These are phyloP conservation scores for Elanus axillaris DNA, from an alignment of 2,113 vertebrate genomes.

Conservation along the genomic window DNA sequence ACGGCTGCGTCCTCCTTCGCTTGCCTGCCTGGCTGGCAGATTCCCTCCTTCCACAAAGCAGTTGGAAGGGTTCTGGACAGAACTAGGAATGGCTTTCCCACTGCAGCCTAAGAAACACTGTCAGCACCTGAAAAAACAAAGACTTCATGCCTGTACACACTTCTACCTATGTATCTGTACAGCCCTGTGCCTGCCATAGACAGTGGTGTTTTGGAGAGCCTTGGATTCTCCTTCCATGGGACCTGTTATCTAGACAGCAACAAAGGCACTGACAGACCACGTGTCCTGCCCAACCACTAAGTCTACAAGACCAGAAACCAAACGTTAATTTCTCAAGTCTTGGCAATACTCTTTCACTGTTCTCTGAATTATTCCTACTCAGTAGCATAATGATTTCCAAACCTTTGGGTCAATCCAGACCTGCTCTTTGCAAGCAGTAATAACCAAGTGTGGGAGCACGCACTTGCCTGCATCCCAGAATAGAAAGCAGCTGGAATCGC, in stretches of 20 bases:
- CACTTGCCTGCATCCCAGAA: not conserved
- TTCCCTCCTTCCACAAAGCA: not conserved
- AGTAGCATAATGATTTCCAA: not conserved
- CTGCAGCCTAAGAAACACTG: not conserved
- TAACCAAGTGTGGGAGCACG: not conserved
- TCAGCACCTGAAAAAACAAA: not conserved
- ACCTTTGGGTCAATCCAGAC: not conserved
- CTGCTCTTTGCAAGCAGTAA: not conserved
- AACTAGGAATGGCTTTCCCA: not conserved
- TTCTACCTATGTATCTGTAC: accelerated
- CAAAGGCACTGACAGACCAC: not conserved
- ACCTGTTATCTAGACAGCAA: not conserved
- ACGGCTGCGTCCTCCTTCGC: not conserved
- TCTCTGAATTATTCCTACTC: not conserved
- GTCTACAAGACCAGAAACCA: not conserved
- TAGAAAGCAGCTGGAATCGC: not conserved
- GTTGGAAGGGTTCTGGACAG: not conserved
- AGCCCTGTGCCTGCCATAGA: not conserved
- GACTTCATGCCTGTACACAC: too few relatives aligned
- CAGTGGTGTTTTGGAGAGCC: not conserved
- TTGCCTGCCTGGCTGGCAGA: not conserved
- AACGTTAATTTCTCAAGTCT: not conserved
- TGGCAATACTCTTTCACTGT: not conserved
- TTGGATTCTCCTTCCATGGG: not conserved
- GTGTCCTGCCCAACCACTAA: not conserved